Evolutionary conservation across 2,797 vertebrate genomes (phyloP), one percentile per base, ranked within the genome.

Genomic region (Pipistrellus kuhlii): DNA sequence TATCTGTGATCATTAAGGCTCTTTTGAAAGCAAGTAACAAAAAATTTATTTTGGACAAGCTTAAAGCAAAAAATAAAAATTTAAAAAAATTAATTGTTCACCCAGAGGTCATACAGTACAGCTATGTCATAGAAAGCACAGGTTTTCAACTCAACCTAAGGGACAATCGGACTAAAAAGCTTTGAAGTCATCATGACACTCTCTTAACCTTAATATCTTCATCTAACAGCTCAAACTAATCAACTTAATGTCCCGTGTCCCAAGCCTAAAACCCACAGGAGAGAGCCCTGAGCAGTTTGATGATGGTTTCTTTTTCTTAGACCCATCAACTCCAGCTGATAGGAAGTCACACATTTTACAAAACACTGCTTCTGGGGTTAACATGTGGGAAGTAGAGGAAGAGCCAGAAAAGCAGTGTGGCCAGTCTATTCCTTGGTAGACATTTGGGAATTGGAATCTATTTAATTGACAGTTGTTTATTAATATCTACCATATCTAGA

Each of bases 31-130:
- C 13, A 64, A 78, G 18, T 80, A 38, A 69, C 38, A 87, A 91
- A 94, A 94, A 90, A 32, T 62, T 11, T 12, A 82, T 73, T 57
- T 92, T 38, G 35, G n/a, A 90, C 20, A 73, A 51, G 48, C n/a
- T 84, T 46, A 72, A 96, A 75, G 14, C 7, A 66, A 32, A 66
- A 66, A n/a, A 32, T 8, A 18, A 66, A n/a, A 64, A 77, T 59
- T 59, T 5, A 27, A 27, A 12, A 23, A 23, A 15, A 51, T 71
- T 71, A 38, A 8, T 20, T 8, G 0, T 69, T 71, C 75, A 10
- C 20, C 30, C 2, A 6, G 76, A 46, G 85, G 17, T 41, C n/a
- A 20, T 5, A 21, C 0, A 68, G 32, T 3, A 68, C 14, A 44
- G 14, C 1, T 57, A 15, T 3, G 2, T 20, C 64, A 30, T 0